Percentiles rank a stretch among this genome's conserved stretches.
Evolutionary conservation across 2,113 vertebrate genomes (phyloP).

Genomic region (Elaphurus davidianus): DNA sequence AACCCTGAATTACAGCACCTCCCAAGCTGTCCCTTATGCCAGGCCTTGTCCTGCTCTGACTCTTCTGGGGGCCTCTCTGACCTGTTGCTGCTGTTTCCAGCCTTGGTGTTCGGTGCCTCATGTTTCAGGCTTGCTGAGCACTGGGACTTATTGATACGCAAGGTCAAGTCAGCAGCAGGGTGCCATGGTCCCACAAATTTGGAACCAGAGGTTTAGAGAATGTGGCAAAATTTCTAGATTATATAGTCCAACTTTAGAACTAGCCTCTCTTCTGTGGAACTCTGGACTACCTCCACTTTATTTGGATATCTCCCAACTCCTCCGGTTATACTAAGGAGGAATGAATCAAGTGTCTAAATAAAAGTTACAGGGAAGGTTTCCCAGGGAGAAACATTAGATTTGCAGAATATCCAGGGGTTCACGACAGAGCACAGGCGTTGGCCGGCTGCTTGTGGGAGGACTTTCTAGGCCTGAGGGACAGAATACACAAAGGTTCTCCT

Average conservation of each 20-base stretch:
- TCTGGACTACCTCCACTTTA: background rate
- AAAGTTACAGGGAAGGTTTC: background rate
- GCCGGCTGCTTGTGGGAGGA: background rate
- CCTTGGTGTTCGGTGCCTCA: background rate
- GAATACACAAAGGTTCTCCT: background rate
- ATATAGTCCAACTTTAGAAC: background rate
- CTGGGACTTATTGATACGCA: background rate
- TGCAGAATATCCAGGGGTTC: background rate
- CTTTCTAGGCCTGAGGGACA: background rate
- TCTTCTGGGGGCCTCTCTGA: background rate
- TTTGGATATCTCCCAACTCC: background rate
- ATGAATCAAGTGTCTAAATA: background rate
- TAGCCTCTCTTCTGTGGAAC: background rate
- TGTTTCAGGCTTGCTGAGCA: background rate
- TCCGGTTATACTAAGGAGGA: background rate
- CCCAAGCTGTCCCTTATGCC: background rate
- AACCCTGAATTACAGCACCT: background rate
- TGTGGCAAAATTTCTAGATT: background rate
- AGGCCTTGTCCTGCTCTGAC: background rate
- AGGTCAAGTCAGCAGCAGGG: background rate
- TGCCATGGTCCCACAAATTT: background rate
- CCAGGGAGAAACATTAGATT: background rate
- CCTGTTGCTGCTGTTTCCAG: background rate
- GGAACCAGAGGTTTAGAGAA: background rate
- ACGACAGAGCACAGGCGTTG: background rate